Percentiles rank a stretch among this genome's conserved stretches.
Evolutionary conservation across 2,888 invertebrate genomes (phyloP).

Genomic region (Cyrtodaria siliqua): DNA sequence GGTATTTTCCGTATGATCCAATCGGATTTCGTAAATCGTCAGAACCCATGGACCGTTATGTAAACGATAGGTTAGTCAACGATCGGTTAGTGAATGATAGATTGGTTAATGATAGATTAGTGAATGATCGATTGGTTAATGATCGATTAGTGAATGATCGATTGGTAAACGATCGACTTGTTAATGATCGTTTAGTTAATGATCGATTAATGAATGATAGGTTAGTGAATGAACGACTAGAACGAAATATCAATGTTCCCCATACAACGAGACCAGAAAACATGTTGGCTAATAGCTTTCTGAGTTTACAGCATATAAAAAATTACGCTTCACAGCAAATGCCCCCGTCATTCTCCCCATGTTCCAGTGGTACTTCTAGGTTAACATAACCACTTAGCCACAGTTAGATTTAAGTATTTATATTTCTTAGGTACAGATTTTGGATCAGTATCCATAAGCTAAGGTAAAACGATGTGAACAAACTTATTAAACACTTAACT

Average conservation of each 20-base stretch:
- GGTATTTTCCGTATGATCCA: conserved; percentile 93
- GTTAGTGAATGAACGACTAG: conserved; percentile 59
- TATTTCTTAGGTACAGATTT: too few relatives aligned
- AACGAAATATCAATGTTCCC: conserved; percentile 78
- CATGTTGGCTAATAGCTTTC: conserved; percentile 82
- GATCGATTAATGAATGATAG: conserved; percentile 51
- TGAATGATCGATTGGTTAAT: conserved; percentile 60
- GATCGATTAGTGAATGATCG: conserved; percentile 54
- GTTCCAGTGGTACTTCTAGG: conserved; percentile 75
- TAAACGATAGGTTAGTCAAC: conserved; percentile 46
- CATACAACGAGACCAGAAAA: conserved; percentile 70
- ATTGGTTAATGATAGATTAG: conserved; percentile 42
- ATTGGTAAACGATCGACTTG: conserved; percentile 45
- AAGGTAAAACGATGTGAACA: too few relatives aligned
- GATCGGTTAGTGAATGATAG: conserved; percentile 54
- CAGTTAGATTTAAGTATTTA: too few relatives aligned
- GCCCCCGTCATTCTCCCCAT: conserved; percentile 79
- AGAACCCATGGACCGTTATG: conserved; percentile 47
- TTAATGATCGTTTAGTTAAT: conserved; percentile 51
- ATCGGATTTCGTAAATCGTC: conserved; percentile 93
- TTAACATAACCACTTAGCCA: conserved; percentile 67
- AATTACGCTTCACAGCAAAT: conserved; percentile 88
- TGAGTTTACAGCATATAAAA: conserved; percentile 96
- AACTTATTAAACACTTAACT: too few relatives aligned
- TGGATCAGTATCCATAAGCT: too few relatives aligned